Evolutionary conservation across 2,113 vertebrate genomes (phyloP), one percentile per base, ranked within the genome.

Genomic region (Puma concolor): DNA sequence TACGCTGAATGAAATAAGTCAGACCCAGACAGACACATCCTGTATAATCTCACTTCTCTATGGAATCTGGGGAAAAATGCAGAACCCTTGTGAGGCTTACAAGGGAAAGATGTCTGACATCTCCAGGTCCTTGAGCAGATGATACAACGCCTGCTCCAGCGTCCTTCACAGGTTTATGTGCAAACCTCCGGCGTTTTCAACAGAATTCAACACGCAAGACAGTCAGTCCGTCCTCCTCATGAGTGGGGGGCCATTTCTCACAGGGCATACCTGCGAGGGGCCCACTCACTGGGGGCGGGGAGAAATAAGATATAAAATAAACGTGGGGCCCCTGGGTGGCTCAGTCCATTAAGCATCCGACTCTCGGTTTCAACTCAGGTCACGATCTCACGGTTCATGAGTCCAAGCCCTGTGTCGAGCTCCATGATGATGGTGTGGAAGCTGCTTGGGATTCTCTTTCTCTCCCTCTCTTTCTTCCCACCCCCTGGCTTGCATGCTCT

Each of bases 201-300:
- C 27, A 79, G 41, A 66, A 79, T 13, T 29, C 74, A 29, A 11
- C 14, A 13, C 33, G 15, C 50, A 38, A 44, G 90, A 4, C 2
- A 2, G 33, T 13, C 5, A 33, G 44, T 29, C 14, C 33, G 0
- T 12, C 1, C 0, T 1, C 27, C 8, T 76, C 25, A 3, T 16
- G 3, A 1, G 44, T 2, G 48, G 13, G 25, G 2, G 48, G 19
- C 67, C 0, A 1, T 0, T 54, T 54, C 38, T 79, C 25, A 21
- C 76, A 7, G 38, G n/a, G 8, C 8, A 1, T 3, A n/a, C 27
- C 36, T n/a, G 21, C 16, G 23, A 60, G 63, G 54, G 17, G 23
- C 33, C 48, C 36, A n/a, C 14, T 63, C 23, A 1, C 77, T 69
- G 44, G 2, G 38, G 33, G 50, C 54, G n/a, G 23, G 44, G 27